A percentile compares a stretch with the other conserved stretches of the same genome.
Evolutionary conservation across 2,113 vertebrate genomes (phyloP).

Genomic region (Chaetodon auriga): DNA sequence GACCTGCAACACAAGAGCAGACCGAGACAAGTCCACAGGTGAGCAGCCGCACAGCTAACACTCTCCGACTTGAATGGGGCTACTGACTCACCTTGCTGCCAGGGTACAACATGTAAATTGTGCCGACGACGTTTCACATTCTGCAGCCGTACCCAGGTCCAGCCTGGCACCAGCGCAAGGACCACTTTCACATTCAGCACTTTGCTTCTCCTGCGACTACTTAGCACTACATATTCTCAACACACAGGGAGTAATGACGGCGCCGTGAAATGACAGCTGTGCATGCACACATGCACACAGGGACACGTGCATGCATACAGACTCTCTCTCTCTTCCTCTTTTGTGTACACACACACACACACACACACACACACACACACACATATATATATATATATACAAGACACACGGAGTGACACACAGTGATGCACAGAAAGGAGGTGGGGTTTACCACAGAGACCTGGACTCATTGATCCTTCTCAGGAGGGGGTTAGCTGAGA

Average conservation of each 20-base stretch:
- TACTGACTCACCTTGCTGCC: constrained; percentile 56
- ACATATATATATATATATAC: not conserved
- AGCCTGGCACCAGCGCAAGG: constrained; percentile 22
- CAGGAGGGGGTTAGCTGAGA: constrained; percentile 50
- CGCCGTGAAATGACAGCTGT: constrained; percentile 21
- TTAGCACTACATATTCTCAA: constrained; percentile 42
- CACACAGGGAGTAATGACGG: constrained; percentile 43
- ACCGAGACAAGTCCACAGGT: constrained; percentile 8
- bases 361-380: not conserved
- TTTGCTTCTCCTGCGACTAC: constrained; percentile 46
- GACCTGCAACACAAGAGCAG: not conserved
- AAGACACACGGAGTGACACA: constrained; percentile 2
- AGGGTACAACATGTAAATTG: constrained; percentile 36
- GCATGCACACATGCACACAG: not conserved
- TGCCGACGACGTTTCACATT: constrained; percentile 46
- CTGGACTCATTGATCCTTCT: constrained; percentile 71
- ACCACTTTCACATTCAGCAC: constrained; percentile 57
- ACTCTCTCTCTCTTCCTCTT: not conserved
- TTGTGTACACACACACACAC: constrained; percentile 6
- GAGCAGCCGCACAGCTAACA: constrained; percentile 5
- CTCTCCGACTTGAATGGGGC: constrained; percentile 20
- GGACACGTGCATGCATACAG: not conserved
- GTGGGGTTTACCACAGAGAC: constrained; percentile 46
- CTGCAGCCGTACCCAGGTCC: constrained; percentile 27
- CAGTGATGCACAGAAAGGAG: constrained; percentile 47